phyloP scores from a whole-genome alignment of 2,888 invertebrate species.

The Rambutsinella grinnellia region DNA sequence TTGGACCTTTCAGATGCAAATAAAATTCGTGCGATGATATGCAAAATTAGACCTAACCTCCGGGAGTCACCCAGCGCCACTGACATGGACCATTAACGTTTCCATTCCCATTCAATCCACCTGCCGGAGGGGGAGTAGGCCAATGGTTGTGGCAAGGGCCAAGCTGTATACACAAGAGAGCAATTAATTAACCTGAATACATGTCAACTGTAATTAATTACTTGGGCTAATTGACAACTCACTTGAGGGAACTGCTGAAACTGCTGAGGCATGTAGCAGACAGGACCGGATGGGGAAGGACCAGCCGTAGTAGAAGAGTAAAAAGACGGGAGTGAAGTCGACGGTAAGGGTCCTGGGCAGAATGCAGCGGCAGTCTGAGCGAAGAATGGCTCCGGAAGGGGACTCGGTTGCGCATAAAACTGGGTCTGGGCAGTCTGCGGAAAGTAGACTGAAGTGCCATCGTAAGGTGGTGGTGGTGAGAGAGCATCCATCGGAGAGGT shows the following conservation, averaged over 20 bases:
- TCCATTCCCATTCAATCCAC: constrained; percentile 40
- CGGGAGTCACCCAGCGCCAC: constrained; percentile 55
- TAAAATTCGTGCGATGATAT: too few relatives aligned
- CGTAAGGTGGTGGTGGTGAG: constrained; percentile 56
- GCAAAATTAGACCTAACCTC: too few relatives aligned
- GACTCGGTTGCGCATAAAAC: constrained; percentile 55
- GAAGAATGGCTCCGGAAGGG: constrained; percentile 54
- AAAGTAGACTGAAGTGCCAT: constrained; percentile 48
- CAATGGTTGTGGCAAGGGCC: constrained; percentile 53
- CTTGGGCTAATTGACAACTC: too few relatives aligned
- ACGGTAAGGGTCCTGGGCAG: constrained; percentile 46
- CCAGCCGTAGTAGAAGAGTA: constrained; percentile 46
- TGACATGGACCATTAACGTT: constrained; percentile 54
- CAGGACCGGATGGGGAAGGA: constrained; percentile 52
- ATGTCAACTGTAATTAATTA: too few relatives aligned
- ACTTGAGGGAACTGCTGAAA: constrained; percentile 57
- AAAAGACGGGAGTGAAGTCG: constrained; percentile 53
- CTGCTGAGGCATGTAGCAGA: constrained; percentile 60
- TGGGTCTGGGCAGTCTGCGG: constrained; percentile 55
- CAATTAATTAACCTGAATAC: neutral
- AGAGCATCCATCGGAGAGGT: constrained; percentile 50
- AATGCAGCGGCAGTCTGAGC: constrained; percentile 52
- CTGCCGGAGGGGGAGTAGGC: constrained; percentile 39
- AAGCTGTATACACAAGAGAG: constrained; percentile 10
- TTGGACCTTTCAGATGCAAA: neutral